A percentile compares a stretch with the other conserved stretches of the same genome.
phyloP scores from a whole-genome alignment of 2,113 vertebrate genomes.

The cat (Felis catus) region DNA sequence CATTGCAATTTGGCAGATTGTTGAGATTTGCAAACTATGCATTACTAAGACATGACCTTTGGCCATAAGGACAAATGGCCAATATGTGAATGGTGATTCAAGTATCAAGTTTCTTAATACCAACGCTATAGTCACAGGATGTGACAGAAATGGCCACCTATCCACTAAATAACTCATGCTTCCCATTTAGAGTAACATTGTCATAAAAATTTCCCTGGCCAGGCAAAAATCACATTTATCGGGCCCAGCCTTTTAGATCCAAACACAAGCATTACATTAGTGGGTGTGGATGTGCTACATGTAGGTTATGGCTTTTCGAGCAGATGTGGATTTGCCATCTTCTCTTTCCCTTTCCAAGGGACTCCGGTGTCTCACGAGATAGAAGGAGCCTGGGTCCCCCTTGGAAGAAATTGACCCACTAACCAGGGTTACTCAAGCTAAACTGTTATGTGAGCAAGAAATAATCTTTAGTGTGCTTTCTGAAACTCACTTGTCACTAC shows the following conservation, averaged over 20 bases:
- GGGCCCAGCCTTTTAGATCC: not conserved
- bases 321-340: not conserved
- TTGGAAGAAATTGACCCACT: not conserved
- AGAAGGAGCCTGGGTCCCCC: not conserved
- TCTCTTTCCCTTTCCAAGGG: not conserved
- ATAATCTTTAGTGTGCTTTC: not conserved
- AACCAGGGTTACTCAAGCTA: not conserved
- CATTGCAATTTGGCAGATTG: not conserved
- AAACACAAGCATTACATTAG: not conserved
- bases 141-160: not conserved
- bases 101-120: not conserved
- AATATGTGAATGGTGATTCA: not conserved
- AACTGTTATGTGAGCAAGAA: not conserved
- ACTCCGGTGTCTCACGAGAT: not conserved
- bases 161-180: conserved; percentile 15
- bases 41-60: not conserved
- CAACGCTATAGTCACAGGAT: not conserved
- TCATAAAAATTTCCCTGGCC: not conserved
- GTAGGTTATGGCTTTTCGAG: not conserved
- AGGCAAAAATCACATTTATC: not conserved
- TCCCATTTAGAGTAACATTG: not conserved
- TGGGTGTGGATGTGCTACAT: not conserved
- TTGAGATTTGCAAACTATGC: not conserved
- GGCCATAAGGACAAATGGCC: not conserved
- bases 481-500: not conserved